Evolutionary conservation across 92 coral and sea anemone species (phyloP).

Genomic region (Montipora capitata): DNA sequence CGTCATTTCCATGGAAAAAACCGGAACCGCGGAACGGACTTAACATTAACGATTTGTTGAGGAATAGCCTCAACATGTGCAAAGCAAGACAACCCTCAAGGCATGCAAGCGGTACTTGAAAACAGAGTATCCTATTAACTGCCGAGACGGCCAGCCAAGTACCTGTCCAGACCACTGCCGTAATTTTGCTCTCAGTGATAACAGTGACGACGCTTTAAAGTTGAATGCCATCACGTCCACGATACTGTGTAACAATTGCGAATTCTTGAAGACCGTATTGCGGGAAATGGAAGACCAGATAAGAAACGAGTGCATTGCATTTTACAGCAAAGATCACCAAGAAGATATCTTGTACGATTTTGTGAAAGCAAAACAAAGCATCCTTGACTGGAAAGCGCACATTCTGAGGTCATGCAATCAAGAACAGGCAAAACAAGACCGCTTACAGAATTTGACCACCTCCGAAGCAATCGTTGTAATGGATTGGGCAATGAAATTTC

Average conservation of each 20-base stretch:
- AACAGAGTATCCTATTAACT: constrained; percentile 54
- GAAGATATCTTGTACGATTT: constrained; percentile 63
- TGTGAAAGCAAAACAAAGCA: constrained; percentile 61
- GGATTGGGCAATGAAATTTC: constrained; percentile 89
- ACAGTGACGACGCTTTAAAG: constrained; percentile 32
- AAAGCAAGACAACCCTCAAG: constrained; percentile 24
- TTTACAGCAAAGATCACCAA: constrained; percentile 70
- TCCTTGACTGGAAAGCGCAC: constrained; percentile 79
- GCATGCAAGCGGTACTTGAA: constrained; percentile 57
- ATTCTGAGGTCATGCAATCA: constrained; percentile 81
- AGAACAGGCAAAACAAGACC: constrained; percentile 82
- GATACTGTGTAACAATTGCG: constrained; percentile 53
- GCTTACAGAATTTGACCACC: constrained; percentile 41
- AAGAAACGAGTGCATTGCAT: neutral
- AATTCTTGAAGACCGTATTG: constrained; percentile 42
- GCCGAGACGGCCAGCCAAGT: constrained; percentile 44
- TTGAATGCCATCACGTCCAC: constrained; percentile 55
- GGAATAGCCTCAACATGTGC: too few species aligned
- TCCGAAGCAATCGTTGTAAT: constrained; percentile 64
- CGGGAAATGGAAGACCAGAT: constrained; percentile 50
- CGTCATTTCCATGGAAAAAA: too few species aligned
- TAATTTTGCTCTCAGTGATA: constrained; percentile 67
- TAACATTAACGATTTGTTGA: too few species aligned
- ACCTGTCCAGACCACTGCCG: constrained; percentile 70
- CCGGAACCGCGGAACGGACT: too few species aligned